Base-by-base conservation (phyloP, 2,113 vertebrate genomes). In the Centropus unirufus region DNA sequence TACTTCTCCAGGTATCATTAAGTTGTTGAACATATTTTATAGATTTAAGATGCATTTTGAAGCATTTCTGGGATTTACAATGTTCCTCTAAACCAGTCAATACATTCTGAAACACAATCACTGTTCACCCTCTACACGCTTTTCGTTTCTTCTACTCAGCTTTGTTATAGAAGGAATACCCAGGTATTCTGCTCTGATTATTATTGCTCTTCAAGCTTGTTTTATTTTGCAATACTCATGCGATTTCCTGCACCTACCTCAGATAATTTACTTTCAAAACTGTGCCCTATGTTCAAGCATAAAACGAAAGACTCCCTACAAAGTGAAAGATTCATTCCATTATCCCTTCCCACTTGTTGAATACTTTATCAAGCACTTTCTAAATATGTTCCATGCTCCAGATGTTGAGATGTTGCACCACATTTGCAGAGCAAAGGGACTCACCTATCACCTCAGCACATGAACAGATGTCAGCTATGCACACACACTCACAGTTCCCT, bases 241-340 rank as follows among this genome's bases (percentile, higher is more conserved):
- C 3, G 1, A 63, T 47, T 87, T 75, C 52, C 42, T 87, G 61
- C 39, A 84, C 34, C 20, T 46, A 47, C 30, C 15, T 5, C 8
- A 90, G 34, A 58, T 46, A 39, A 78, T 67, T 78, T 51, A 55
- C 44, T 68, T 91, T 44, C 77, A 75, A 82, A 91, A 61, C 39
- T 42, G 39, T 8, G 74, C 23, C 82, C 34, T 17, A n/a, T 79
- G 42, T 47, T 87, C 72, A 77, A 80, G 70, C 40, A 77, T 51
- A 86, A 90, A 94, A 92, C 61, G 62, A 93, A 87, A 85, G 36
- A 76, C 20, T 80, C 67, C 39, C 79, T 73, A 86, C 30, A 30
- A 87, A 91, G 62, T 55, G 39, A 84, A 74, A 90, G 93, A 83
- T 47, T 83, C 12, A 58, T 80, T 69, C 62, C 49, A 68, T 74